Percentiles rank a stretch among this genome's conserved stretches.
These are phyloP conservation scores for Eospalax fontanierii DNA, from an alignment of 2,797 vertebrate species.

Conservation along the genomic window DNA sequence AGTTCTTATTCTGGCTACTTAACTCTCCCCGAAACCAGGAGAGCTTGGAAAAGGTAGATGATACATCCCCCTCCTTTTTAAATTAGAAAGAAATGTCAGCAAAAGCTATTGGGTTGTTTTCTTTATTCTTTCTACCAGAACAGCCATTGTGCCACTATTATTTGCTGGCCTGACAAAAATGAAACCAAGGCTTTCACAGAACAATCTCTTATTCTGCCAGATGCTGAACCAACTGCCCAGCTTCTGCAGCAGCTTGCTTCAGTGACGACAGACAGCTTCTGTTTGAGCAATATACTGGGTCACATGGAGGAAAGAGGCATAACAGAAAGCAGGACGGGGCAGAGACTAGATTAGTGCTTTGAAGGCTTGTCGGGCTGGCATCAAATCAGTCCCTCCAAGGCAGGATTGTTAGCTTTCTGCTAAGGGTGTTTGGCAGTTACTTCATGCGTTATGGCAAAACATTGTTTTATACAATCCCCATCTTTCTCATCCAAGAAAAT, in stretches of 20 bases:
- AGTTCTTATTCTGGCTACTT: background rate
- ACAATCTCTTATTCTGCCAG: constrained; percentile 75
- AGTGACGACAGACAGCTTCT: constrained; percentile 67
- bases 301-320: background rate
- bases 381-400: constrained; percentile 8
- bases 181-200: constrained; percentile 68
- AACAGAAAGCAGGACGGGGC: constrained; percentile 34
- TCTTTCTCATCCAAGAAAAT: background rate
- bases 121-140: constrained; percentile 82
- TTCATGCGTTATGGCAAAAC: background rate
- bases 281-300: constrained; percentile 1
- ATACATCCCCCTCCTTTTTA: background rate
- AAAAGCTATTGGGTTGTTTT: constrained; percentile 76
- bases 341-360: background rate
- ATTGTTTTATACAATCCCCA: background rate
- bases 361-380: background rate
- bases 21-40: constrained; percentile 35
- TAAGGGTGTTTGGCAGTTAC: background rate
- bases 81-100: constrained; percentile 74
- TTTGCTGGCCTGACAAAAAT: constrained; percentile 79
- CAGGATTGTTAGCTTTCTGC: background rate
- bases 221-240: constrained; percentile 69
- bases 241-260: constrained; percentile 70
- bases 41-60: constrained; percentile 46
- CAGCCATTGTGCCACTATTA: constrained; percentile 67